Percentiles rank a stretch among this genome's conserved stretches.
Evolutionary conservation across 2,797 vertebrate genomes (phyloP).

Genomic region (Sparus aurata): DNA sequence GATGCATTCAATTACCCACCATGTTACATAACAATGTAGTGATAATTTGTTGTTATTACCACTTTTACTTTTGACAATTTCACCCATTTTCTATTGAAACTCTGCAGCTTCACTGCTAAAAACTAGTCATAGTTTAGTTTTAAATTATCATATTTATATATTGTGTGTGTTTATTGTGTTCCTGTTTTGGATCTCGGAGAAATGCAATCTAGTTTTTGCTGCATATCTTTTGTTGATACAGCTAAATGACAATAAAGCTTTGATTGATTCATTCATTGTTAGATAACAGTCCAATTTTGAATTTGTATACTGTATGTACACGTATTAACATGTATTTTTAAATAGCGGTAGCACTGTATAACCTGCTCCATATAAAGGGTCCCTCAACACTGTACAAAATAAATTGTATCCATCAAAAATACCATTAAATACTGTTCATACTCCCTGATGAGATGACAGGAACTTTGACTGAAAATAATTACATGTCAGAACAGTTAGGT

Average conservation of each 20-base stretch:
- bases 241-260: too few species aligned
- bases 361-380: neutral
- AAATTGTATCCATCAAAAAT: neutral
- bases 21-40: neutral
- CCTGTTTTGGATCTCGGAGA: too few species aligned
- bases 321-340: neutral
- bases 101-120: neutral
- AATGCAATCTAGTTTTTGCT: too few species aligned
- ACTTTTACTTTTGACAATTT: too few species aligned
- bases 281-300: neutral
- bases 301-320: too few species aligned
- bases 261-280: too few species aligned
- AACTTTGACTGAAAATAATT: neutral
- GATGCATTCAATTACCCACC: neutral
- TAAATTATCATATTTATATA: too few species aligned
- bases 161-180: too few species aligned
- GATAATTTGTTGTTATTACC: neutral
- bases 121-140: too few species aligned
- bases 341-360: neutral
- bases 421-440: neutral
- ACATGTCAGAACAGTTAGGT: neutral
- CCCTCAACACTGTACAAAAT: neutral
- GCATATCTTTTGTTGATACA: too few species aligned
- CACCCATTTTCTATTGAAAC: too few species aligned
- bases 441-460: neutral